Conservation (phyloP, 2,888 invertebrate species). For the Drosophila nr. perissopoda region DNA sequence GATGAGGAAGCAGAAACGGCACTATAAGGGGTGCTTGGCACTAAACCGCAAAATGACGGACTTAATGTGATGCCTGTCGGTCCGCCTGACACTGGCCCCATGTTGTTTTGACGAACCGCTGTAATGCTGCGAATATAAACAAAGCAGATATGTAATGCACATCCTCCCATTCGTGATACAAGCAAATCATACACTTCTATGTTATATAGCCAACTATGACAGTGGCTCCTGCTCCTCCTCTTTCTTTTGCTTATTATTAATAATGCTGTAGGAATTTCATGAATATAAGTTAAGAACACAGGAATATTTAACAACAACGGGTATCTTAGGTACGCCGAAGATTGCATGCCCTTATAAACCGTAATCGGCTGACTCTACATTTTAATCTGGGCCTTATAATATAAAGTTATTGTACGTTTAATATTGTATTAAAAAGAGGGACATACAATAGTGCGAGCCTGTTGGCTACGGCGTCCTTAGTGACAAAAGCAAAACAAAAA, state of each 20-base stretch:
- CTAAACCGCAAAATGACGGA: slow-evolving; percentile 38
- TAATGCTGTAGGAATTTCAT: neutral
- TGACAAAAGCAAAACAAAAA: too few relatives aligned
- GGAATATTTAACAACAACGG: neutral
- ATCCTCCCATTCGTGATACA: neutral
- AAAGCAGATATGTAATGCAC: neutral
- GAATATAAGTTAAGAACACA: neutral
- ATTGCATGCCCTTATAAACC: neutral
- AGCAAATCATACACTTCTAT: neutral
- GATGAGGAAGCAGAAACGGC: slow-evolving; percentile 42
- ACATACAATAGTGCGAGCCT: too few relatives aligned
- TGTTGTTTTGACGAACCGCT: slow-evolving; percentile 45
- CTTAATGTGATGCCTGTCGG: slow-evolving; percentile 44
- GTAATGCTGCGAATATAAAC: slow-evolving; percentile 39
- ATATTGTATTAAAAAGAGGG: too few relatives aligned
- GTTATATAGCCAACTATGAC: neutral
- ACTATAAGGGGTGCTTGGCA: slow-evolving; percentile 42
- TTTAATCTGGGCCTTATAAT: too few relatives aligned
- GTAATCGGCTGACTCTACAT: neutral
- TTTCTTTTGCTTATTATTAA: neutral
- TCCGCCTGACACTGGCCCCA: slow-evolving; percentile 28
- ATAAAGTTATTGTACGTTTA: too few relatives aligned
- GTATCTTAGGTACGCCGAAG: neutral
- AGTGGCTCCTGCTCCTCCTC: neutral
- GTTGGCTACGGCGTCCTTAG: too few relatives aligned